Percentiles rank a stretch among this genome's conserved stretches.
These are phyloP conservation scores for Hyperoplus immaculatus DNA, from an alignment of 2,797 vertebrate genomes.

Conservation along the genomic window DNA sequence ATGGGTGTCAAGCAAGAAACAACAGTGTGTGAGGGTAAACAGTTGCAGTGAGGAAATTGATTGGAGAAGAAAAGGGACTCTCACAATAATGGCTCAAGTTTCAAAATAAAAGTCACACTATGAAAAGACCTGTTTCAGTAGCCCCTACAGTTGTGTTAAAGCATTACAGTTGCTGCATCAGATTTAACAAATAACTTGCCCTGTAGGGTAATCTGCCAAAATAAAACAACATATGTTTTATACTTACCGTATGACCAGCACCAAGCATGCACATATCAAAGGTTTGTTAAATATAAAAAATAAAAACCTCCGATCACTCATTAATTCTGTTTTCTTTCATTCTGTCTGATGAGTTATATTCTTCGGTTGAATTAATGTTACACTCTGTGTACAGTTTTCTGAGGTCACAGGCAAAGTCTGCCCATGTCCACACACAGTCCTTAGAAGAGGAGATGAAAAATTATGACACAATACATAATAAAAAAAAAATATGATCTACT, in stretches of 20 bases:
- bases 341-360: no score
- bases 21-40: no score
- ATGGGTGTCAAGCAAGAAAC: no score
- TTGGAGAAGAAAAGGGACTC: no score
- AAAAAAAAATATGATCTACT: not conserved
- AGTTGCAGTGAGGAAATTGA: no score
- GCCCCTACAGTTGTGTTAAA: not conserved
- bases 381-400: not conserved
- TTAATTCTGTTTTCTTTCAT: conserved; percentile 4
- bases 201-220: not conserved
- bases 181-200: conserved; percentile 1
- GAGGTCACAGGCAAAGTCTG: not conserved
- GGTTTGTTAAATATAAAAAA: no score
- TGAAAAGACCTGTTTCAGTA: no score
- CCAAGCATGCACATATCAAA: not conserved
- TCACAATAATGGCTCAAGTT: no score
- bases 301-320: no score
- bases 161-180: conserved; percentile 14
- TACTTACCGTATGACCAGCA: not conserved
- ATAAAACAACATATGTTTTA: conserved; percentile 10
- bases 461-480: not conserved
- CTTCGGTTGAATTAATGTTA: not conserved
- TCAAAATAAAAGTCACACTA: no score
- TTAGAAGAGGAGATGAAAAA: not conserved
- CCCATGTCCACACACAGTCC: not conserved